Base-by-base conservation (phyloP, 2,888 invertebrate species). In the Diaperis boleti region DNA sequence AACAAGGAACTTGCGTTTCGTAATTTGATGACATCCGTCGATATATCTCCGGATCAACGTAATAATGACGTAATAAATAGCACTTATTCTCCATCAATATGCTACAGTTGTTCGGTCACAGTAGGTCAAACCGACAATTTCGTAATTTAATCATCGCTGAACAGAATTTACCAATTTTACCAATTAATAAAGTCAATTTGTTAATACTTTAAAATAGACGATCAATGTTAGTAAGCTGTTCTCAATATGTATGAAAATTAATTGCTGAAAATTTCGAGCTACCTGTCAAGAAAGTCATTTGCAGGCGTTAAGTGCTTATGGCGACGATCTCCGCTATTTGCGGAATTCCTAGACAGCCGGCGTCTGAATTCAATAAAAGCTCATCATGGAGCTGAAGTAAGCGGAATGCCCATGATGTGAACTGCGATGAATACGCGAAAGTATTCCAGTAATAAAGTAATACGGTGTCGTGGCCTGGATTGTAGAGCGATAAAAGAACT, bases 361-460 rank as follows among this genome's bases (percentile, higher is more conserved):
- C 75, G 70, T 69, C 71, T 71, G 74, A 74, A 75, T 76, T 72
- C 77, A 77, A 78, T 78, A 78, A 76, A 74, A 70, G 73, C 71
- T 70, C 74, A 72, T 73, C 74, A 70, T 70, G 66, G 65, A 8
- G 26, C 26, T 69, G 68, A 18, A 61, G 65, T 61, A 69, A 72
- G 64, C 64, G 65, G 68, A 70, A 65, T 65, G 65, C 65, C 64
- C 66, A 63, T 64, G 69, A 70, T 65, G 71, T 59, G 63, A 61
- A 50, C 65, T 45, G 54, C 64, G 61, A 66, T 68, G 72, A 74
- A 68, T 71, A 75, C 75, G 75, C 70, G 71, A 70, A 75, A 74
- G 71, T 74, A 75, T 75, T 73, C 70, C 66, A 67, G 69, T 70
- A 70, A 74, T 72, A 70, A 69, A 71, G 69, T 69, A 70, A 72